Evolutionary conservation across 2,113 vertebrate genomes (phyloP).

Genomic region (Nematolebias whitei): DNA sequence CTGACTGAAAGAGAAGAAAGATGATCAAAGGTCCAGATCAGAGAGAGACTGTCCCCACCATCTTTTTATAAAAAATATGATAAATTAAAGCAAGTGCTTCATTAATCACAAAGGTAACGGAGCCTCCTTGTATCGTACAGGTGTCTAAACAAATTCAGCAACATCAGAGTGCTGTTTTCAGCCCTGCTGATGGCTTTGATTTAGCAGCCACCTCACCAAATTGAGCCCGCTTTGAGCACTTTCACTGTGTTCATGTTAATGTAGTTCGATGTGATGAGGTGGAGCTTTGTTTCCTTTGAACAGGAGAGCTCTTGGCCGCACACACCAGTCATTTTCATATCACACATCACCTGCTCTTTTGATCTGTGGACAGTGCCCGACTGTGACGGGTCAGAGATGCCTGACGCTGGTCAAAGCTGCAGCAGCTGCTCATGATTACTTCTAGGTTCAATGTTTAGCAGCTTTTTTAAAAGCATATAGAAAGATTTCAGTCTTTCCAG

Average conservation of each 20-base stretch:
- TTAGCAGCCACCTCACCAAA: slow-evolving; percentile 11
- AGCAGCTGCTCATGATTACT: neutral
- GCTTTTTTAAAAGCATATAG: neutral
- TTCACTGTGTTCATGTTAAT: slow-evolving; percentile 27
- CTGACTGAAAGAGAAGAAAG: too few relatives aligned
- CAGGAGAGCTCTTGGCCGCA: slow-evolving; percentile 29
- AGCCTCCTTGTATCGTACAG: neutral
- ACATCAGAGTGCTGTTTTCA: slow-evolving; percentile 10
- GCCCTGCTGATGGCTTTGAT: slow-evolving; percentile 35
- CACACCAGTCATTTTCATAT: slow-evolving; percentile 63
- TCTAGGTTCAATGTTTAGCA: neutral
- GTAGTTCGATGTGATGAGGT: slow-evolving; percentile 33
- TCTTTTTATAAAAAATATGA: neutral
- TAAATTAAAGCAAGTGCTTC: neutral
- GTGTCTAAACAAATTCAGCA: slow-evolving; percentile 4
- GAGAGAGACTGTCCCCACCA: neutral
- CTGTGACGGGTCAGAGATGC: slow-evolving; percentile 1
- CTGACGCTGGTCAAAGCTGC: slow-evolving; percentile 27
- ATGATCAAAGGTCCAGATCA: neutral
- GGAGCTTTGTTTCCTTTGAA: slow-evolving; percentile 41
- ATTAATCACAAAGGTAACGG: slow-evolving; percentile 2
- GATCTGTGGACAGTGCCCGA: slow-evolving; percentile 26
- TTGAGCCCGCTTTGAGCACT: slow-evolving; percentile 23
- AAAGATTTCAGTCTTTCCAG: neutral
- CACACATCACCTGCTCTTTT: slow-evolving; percentile 66